Evolutionary conservation across 2,797 vertebrate genomes (phyloP), one percentile per base, ranked within the genome.

Genomic region (Bovichtus diacanthus): DNA sequence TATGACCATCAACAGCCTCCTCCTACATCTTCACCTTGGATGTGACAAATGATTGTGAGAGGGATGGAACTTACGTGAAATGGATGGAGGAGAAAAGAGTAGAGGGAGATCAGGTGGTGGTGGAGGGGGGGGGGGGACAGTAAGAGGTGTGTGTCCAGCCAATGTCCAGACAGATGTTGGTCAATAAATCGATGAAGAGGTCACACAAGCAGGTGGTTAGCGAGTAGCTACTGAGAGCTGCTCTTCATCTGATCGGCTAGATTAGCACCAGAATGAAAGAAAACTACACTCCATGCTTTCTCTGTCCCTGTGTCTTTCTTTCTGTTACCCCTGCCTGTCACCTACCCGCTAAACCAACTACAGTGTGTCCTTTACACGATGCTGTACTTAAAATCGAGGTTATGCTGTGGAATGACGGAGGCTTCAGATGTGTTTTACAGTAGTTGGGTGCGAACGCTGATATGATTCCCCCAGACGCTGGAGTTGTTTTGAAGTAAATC

Each of bases 181-280:
- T 92, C 90, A 86, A 93, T 92, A 91, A 92, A 92, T 93, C 93
- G 89, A 92, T 93, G 76, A 27, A 60, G 58, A 85, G 90, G 89
- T 89, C 91, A 89, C 74, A 83, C 53, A 74, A 70, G 77, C 81
- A 73, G 78, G 82, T 79, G 84, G 81, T 88, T 76, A 79, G 76
- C 85, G 73, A 81, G 79, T 67, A 70, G 54, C 76, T 78, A 82
- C 72, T 75, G 78, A 89, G 85, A 91, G 79, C 68, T 46, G 55
- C 84, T 76, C 78, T 84, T 85, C 74, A 84, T 88, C 67, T 63
- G 27, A 86, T 82, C 46, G 36, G 78, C 25, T 64, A 69, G 63
- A 85, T 82, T 65, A 88, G 68, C 73, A 54, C n/a, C 27, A 60
- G 54, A 55, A 78, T 76, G 46, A 83, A 70, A 81, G 25, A 76